Evolutionary conservation across 1,140 invertebrate species (phyloP), one percentile per base, ranked within the genome.

Genomic region (Pseudomyrmex dendroicus): DNA sequence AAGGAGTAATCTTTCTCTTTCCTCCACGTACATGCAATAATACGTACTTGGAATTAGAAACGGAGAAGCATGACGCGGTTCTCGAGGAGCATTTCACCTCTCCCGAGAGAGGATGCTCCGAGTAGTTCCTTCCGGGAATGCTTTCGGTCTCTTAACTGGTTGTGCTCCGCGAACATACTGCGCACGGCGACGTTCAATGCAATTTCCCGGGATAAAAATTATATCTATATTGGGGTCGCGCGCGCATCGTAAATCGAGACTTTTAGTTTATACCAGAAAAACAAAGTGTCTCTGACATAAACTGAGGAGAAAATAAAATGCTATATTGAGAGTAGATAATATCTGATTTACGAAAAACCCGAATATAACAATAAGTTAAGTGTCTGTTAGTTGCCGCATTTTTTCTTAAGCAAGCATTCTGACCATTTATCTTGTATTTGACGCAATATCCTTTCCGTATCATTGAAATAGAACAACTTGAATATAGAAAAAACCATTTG

Each of bases 51-150:
- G 48, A 88, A 88, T 88, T 88, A 88, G 62, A 48, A 88, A 74
- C 73, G 62, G 84, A 76, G 82, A 84, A 63, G 56, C 46, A 64
- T 50, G 50, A 17, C 62, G 22, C 46, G 44, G 44, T 83, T 66
- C 46, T 67, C 73, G 86, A 83, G 89, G 84, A 88, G 84, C 82
- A 85, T 89, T 89, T 86, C 83, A 88, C 87, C 85, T 68, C 74
- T 89, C 88, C 72, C 63, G 68, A 88, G 89, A 35, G 35, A 84
- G 85, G 82, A 86, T 89, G 89, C 90, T 89, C 83, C 62, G 52
- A 77, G 82, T 50, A 76, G 72, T 56, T 84, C 62, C 66, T 63
- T 86, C 74, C 77, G 73, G 78, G 88, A 64, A 77, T 86, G 85
- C 74, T 88, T 86, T 91, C 63, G 84, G 85, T 87, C 83, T 89